These are phyloP conservation scores for Siniperca scherzeri DNA, from an alignment of 2,797 vertebrate species.

Conservation along the genomic window DNA sequence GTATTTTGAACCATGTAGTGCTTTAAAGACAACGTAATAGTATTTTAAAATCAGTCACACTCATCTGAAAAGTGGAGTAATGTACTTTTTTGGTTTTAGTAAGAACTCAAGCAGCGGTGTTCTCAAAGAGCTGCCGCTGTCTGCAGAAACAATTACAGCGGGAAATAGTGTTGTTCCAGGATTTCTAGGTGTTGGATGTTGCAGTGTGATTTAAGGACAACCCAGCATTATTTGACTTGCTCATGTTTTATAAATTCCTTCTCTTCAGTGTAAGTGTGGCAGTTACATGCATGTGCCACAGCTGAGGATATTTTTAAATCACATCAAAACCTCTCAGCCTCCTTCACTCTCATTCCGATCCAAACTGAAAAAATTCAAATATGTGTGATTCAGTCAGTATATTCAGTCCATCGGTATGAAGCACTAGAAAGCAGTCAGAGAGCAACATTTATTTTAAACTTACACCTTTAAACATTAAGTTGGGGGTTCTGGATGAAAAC, in stretches of 20 bases:
- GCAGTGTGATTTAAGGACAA: fast-evolving
- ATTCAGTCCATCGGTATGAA: background rate
- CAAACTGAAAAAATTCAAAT: background rate
- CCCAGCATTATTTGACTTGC: background rate
- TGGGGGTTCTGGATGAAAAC: too few species aligned
- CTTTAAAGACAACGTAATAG: background rate
- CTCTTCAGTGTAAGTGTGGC: background rate
- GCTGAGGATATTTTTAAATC: constrained; percentile 3
- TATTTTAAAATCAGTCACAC: background rate
- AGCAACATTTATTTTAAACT: too few species aligned
- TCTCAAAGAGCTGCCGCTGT: background rate
- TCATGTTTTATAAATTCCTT: background rate
- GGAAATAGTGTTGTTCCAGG: background rate
- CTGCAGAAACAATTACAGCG: background rate
- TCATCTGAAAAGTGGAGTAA: background rate
- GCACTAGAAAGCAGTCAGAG: too few species aligned
- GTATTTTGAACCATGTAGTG: background rate
- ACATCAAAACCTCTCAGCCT: background rate
- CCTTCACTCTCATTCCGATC: background rate
- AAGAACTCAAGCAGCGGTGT: background rate
- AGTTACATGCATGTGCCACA: background rate
- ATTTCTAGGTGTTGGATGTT: background rate
- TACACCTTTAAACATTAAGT: too few species aligned
- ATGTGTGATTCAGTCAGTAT: background rate
- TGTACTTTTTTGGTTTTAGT: too few species aligned